Evolutionary conservation across 64 coral and sea anemone genomes (phyloP), one percentile per base, ranked within the genome.

Genomic region (Dendrophyllia cribrosa): DNA sequence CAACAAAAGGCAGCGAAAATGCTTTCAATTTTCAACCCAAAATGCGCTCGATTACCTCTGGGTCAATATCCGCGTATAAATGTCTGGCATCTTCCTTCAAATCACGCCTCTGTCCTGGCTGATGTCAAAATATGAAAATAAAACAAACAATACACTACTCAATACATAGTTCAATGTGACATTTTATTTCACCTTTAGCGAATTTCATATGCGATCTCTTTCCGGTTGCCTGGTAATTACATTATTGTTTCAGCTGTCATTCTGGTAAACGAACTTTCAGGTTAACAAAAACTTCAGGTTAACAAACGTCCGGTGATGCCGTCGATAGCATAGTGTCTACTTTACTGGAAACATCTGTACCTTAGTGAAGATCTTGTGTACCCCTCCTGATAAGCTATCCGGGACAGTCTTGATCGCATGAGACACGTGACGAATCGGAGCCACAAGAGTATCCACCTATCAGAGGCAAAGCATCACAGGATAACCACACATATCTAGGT

Each of bases 371-470:
- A 99, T 93, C 77, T 87, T 96, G 17, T 99, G 94, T 53, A 99
- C 86, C 58, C 97, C 97, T 63, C 94, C 97, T 23, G 97, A 99
- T 59, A 99, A 59, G 5, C 97, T 95, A 21, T 90, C 86, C 9
- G 97, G 97, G 0, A 99, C 94, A 47, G 94, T 99, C 52, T 94
- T 99, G 50, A 99, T 99, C 6, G 94, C 94, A 76, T 96, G 97
- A 0, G 96, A 98, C 45, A 98, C 93, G 46, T 96, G 91, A 75
- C 91, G 96, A 21, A 98, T 92, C 4, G 96, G 91, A 6, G 94
- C 88, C 14, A 89, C 86, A 64, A 98, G 86, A 23, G 94, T 95
- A 80, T 90, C 77, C n/a, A 98, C 96, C 96, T 98, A 64, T 22
- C 12, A 92, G 3, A 76, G 16, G 51, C n/a, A 61, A 47, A 4